phyloP scores from a whole-genome alignment of 2,797 vertebrate genomes.

The Danio tinwini region DNA sequence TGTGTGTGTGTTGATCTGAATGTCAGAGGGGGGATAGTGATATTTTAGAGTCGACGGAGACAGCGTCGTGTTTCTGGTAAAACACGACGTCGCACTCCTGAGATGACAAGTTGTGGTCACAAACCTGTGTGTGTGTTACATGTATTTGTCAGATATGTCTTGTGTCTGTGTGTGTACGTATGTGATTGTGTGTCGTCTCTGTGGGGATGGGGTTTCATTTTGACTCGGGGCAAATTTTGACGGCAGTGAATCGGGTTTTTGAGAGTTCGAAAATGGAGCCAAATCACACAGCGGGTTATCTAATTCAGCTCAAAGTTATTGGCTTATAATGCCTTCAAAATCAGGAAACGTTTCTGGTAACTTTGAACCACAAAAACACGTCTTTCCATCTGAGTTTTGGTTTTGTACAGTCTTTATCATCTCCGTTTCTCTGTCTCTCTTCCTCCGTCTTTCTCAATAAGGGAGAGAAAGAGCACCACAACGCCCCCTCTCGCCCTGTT shows the following conservation, averaged over 20 bases:
- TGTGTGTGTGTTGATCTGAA: conserved; percentile 14
- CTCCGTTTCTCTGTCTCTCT: not conserved
- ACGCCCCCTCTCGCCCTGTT: conserved; percentile 59
- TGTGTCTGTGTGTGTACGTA: conserved; percentile 37
- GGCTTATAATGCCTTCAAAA: conserved; percentile 6
- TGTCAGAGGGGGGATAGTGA: conserved; percentile 55
- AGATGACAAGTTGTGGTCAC: conserved; percentile 73
- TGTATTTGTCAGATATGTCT: conserved; percentile 37
- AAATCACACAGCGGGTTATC: conserved; percentile 42
- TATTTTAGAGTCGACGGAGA: conserved; percentile 57
- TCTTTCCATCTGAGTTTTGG: not conserved
- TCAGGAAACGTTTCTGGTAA: not conserved
- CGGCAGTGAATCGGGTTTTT: conserved; percentile 60
- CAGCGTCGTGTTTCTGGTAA: conserved; percentile 66
- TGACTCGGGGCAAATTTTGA: conserved; percentile 62
- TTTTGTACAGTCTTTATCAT: conserved; percentile 9
- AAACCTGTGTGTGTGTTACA: conserved; percentile 62
- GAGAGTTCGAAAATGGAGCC: conserved; percentile 43
- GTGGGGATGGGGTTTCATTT: conserved; percentile 62
- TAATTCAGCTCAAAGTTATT: conserved; percentile 25
- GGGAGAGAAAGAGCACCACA: conserved; percentile 42
- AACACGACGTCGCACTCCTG: conserved; percentile 71
- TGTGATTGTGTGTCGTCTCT: conserved; percentile 52
- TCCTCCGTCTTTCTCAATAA: conserved; percentile 20
- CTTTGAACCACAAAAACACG: not conserved